These are phyloP conservation scores for Drepana falcataria DNA, from an alignment of 2,888 invertebrate species.

Conservation along the genomic window DNA sequence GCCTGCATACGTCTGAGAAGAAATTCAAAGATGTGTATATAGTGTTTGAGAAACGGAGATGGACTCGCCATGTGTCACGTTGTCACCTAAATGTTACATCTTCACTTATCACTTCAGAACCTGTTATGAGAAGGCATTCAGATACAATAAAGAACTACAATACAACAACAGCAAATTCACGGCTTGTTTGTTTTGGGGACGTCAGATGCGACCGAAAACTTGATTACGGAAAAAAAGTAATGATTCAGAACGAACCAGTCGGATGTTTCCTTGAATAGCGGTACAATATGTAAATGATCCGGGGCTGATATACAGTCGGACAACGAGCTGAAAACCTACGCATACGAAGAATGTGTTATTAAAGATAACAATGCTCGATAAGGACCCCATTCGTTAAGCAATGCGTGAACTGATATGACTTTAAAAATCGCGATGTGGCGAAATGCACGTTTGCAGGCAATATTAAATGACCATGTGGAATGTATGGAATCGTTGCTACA, in stretches of 20 bases:
- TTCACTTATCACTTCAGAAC: no score
- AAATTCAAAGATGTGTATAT: no score
- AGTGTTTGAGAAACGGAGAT: no score
- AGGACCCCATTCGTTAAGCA: constrained; percentile 26
- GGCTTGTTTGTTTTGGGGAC: constrained; percentile 66
- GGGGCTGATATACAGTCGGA: constrained; percentile 46
- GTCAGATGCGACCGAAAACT: constrained; percentile 54
- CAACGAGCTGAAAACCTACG: constrained; percentile 40
- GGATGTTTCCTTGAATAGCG: constrained; percentile 61
- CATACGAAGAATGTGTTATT: constrained; percentile 41
- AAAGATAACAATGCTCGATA: constrained; percentile 40
- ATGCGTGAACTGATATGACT: not conserved
- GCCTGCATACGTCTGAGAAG: no score
- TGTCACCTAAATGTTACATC: no score
- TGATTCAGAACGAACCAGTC: constrained; percentile 55
- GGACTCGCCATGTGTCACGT: no score
- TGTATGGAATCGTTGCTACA: no score
- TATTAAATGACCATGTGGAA: not conserved
- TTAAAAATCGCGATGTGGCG: not conserved
- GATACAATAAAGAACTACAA: no score
- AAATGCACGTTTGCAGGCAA: not conserved
- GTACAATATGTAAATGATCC: constrained; percentile 65
- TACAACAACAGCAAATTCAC: constrained; percentile 28
- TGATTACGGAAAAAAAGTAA: constrained; percentile 65
- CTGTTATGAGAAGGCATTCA: no score